Evolutionary conservation across 2,888 invertebrate species (phyloP).

Genomic region (Diploptera punctata): DNA sequence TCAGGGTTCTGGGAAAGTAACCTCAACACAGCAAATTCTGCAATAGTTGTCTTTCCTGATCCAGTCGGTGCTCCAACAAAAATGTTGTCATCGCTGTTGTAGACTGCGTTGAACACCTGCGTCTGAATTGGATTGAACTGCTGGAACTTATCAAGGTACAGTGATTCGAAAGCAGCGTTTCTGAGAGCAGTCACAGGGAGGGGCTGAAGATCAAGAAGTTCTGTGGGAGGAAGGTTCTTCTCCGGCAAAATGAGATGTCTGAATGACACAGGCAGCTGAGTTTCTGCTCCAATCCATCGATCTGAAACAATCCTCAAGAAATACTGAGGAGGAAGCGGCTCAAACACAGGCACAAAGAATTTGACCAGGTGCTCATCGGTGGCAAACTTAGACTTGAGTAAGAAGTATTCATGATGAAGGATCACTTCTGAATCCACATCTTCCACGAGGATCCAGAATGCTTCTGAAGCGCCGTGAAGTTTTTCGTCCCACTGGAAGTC

Average conservation of each 20-base stretch:
- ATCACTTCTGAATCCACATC: slow-evolving; percentile 88
- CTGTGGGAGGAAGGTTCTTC: slow-evolving; percentile 97
- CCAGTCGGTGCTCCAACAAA: slow-evolving; percentile 95
- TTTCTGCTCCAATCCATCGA: slow-evolving; percentile 94
- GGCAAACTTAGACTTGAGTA: slow-evolving; percentile 93
- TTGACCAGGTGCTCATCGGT: slow-evolving; percentile 95
- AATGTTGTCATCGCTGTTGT: slow-evolving; percentile 98
- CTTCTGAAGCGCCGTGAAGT: slow-evolving; percentile 76
- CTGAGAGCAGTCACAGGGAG: slow-evolving; percentile 92
- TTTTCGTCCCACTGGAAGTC: slow-evolving; percentile 99
- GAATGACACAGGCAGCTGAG: slow-evolving; percentile 96
- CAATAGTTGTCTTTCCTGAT: slow-evolving; percentile 92
- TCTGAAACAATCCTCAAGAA: slow-evolving; percentile 91
- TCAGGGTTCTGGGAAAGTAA: slow-evolving; percentile 75
- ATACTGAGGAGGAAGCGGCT: slow-evolving; percentile 98
- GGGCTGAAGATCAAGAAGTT: slow-evolving; percentile 95
- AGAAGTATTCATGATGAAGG: slow-evolving; percentile 94
- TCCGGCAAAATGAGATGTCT: slow-evolving; percentile 96
- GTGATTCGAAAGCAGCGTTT: slow-evolving; percentile 82
- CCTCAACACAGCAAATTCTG: slow-evolving; percentile 93
- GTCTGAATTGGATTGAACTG: slow-evolving; percentile 99
- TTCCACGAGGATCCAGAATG: slow-evolving; percentile 88
- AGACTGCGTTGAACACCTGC: slow-evolving; percentile 98
- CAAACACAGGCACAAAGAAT: slow-evolving; percentile 98
- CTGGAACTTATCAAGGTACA: slow-evolving; percentile 86